These are phyloP conservation scores for Leucoraja erinaceus DNA, from an alignment of 2,113 vertebrate genomes.

Conservation along the genomic window DNA sequence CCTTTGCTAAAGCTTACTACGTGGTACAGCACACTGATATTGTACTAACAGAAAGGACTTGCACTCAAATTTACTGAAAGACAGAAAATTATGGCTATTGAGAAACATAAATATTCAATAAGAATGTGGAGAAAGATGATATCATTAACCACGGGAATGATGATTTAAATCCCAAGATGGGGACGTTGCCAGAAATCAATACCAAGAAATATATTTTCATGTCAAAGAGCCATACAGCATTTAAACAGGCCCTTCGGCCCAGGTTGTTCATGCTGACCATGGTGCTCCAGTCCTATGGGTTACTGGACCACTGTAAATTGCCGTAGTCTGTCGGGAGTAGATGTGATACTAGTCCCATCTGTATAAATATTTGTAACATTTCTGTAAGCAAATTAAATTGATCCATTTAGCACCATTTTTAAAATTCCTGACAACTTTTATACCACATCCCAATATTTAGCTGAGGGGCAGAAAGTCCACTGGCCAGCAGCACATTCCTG, in stretches of 20 bases:
- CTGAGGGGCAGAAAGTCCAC: not conserved
- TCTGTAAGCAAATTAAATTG: not conserved
- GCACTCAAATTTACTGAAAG: not conserved
- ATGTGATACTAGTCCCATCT: too few species aligned
- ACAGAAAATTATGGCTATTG: not conserved
- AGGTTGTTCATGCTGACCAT: too few species aligned
- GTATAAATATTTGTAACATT: not conserved
- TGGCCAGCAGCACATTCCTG: too few species aligned
- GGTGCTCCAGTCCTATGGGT: too few species aligned
- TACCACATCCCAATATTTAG: not conserved
- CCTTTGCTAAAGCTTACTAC: not conserved
- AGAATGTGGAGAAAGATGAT: not conserved
- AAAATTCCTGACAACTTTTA: too few species aligned
- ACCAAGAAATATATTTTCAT: not conserved
- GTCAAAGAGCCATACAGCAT: too few species aligned
- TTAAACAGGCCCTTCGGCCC: too few species aligned
- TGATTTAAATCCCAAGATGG: not conserved
- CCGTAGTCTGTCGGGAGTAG: too few species aligned
- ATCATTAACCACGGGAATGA: not conserved
- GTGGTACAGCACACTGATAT: not conserved
- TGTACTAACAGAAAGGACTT: not conserved
- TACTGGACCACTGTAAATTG: too few species aligned
- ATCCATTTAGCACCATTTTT: not conserved
- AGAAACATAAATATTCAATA: not conserved
- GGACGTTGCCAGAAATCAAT: not conserved